phyloP scores from a whole-genome alignment of 2,888 invertebrate genomes.

The Herminia tarsipennalis region DNA sequence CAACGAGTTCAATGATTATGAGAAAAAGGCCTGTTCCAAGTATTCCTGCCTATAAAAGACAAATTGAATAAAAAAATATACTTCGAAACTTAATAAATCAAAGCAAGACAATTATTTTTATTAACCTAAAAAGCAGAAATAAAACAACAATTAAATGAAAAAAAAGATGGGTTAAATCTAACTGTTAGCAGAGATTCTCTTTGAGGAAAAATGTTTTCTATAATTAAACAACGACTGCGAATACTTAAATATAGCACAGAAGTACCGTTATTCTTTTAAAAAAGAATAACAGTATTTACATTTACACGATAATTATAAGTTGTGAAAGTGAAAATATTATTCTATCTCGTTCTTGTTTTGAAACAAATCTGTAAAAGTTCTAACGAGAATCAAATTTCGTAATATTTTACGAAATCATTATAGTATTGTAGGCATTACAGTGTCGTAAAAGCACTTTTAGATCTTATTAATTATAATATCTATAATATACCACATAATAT shows the following conservation, averaged over 20 bases:
- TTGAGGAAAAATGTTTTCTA: slow-evolving; percentile 36
- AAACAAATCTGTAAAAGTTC: slow-evolving; percentile 10
- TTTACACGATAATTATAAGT: slow-evolving; percentile 14
- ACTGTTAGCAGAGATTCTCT: slow-evolving; percentile 26
- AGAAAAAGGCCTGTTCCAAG: too few species aligned
- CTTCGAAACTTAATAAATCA: slow-evolving; percentile 11
- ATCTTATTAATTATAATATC: too few species aligned
- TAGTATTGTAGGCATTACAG: too few species aligned
- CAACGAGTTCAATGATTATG: too few species aligned
- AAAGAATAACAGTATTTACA: too few species aligned
- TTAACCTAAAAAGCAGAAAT: slow-evolving; percentile 22
- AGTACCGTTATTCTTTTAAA: slow-evolving; percentile 14
- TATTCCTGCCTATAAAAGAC: too few species aligned
- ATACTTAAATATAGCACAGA: slow-evolving; percentile 23
- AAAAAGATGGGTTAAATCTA: slow-evolving; percentile 31
- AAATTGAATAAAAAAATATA: too few species aligned
- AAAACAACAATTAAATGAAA: slow-evolving; percentile 26
- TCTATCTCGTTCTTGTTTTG: not conserved
- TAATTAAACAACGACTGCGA: slow-evolving; percentile 29
- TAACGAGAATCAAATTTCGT: not conserved
- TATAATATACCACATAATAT: too few species aligned
- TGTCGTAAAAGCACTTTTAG: too few species aligned
- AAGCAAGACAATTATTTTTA: slow-evolving; percentile 21
- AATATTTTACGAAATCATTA: too few species aligned
- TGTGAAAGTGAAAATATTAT: slow-evolving; percentile 5